A percentile compares a stretch with the other conserved stretches of the same genome.
Conservation (phyloP, 2,888 invertebrate genomes). For the Melangyna quadrimaculata region DNA sequence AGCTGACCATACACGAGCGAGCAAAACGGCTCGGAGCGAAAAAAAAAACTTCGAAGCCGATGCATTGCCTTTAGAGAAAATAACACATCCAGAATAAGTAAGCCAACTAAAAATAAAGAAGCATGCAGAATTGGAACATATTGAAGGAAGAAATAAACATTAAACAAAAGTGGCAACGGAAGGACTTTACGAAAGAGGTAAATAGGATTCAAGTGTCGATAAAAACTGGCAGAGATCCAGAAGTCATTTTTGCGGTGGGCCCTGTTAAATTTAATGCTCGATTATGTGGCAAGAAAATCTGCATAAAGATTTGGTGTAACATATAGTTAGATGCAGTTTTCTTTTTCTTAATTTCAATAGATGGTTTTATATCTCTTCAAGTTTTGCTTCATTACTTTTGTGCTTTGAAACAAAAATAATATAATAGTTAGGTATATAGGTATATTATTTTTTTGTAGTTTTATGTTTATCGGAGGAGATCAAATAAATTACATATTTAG, state of each 20-base stretch:
- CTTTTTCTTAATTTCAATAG: background rate
- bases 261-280: conserved; percentile 48
- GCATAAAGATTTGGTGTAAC: background rate
- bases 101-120: conserved; percentile 23
- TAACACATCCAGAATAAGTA: background rate
- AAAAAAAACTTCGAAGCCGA: background rate
- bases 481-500: too few relatives aligned
- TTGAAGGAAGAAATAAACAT: conserved; percentile 35
- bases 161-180: conserved; percentile 24
- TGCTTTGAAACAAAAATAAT: background rate
- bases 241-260: conserved; percentile 54
- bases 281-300: conserved; percentile 5
- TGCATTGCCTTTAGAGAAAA: background rate
- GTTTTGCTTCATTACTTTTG: background rate
- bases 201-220: conserved; percentile 48
- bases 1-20: too few relatives aligned
- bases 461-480: background rate
- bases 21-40: too few relatives aligned
- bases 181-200: conserved; percentile 15
- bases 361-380: background rate
- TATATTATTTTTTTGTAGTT: too few relatives aligned
- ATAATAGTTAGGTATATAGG: too few relatives aligned
- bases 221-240: conserved; percentile 54
- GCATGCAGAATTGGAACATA: conserved; percentile 46
- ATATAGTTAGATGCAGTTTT: background rate